These are phyloP conservation scores for Collichthys lucidus DNA, from an alignment of 2,113 vertebrate genomes.

Conservation along the genomic window DNA sequence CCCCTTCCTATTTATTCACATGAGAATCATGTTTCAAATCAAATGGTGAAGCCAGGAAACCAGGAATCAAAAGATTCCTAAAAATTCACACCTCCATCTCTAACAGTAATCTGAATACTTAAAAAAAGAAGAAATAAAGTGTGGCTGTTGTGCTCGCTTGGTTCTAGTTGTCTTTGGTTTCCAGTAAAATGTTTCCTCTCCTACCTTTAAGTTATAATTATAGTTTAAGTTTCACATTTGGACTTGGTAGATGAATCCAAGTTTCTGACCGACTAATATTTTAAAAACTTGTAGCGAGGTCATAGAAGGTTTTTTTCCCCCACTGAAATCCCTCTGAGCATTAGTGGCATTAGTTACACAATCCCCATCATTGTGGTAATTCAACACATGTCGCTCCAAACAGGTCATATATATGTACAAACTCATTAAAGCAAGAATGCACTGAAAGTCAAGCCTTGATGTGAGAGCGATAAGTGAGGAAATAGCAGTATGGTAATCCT, in stretches of 20 bases:
- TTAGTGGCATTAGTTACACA: slow-evolving; percentile 7
- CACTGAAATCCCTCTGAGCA: background rate
- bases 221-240: background rate
- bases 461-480: slow-evolving; percentile 13
- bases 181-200: too few relatives aligned
- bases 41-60: too few relatives aligned
- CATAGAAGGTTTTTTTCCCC: background rate
- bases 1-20: background rate
- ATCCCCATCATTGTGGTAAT: slow-evolving; percentile 39
- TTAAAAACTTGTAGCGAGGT: background rate
- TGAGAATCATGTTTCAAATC: background rate
- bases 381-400: slow-evolving; percentile 43
- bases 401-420: slow-evolving; percentile 65
- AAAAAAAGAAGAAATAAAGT: too few relatives aligned
- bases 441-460: slow-evolving; percentile 60
- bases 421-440: slow-evolving; percentile 69
- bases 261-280: background rate
- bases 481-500: slow-evolving; percentile 53
- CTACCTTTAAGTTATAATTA: too few relatives aligned
- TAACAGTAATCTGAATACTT: too few relatives aligned
- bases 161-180: background rate
- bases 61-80: too few relatives aligned
- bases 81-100: too few relatives aligned
- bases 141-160: background rate
- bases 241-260: too few relatives aligned